These are phyloP conservation scores for Typhlichthys eigenmanni DNA, from an alignment of 2,797 vertebrate species.

Conservation along the genomic window DNA sequence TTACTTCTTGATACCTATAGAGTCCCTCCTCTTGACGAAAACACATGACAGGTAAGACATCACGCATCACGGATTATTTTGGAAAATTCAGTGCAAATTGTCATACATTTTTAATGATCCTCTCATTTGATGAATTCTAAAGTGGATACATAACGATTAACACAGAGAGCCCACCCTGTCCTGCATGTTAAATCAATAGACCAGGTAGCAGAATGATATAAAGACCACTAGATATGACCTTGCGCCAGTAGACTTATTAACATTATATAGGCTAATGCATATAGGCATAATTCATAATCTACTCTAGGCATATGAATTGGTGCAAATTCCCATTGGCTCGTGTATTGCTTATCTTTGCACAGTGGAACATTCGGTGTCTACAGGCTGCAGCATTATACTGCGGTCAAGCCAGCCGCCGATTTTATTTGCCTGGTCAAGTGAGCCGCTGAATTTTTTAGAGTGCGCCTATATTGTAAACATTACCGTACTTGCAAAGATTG, in stretches of 20 bases:
- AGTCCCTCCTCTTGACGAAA: slow-evolving; percentile 2
- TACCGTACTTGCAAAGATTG: too few relatives aligned
- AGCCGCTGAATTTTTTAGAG: too few relatives aligned
- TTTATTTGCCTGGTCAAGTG: too few relatives aligned
- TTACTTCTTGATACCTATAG: slow-evolving; percentile 41
- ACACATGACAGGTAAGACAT: background rate
- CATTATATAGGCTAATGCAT: too few relatives aligned
- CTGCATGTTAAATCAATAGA: too few relatives aligned
- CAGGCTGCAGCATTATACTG: slow-evolving; percentile 51
- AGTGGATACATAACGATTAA: background rate
- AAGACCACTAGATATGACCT: too few relatives aligned
- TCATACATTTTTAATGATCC: background rate
- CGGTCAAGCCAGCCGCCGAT: too few relatives aligned
- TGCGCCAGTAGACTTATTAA: too few relatives aligned
- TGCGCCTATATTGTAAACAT: too few relatives aligned
- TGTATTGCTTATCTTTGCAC: slow-evolving; percentile 56
- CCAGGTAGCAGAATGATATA: too few relatives aligned
- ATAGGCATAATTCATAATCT: background rate
- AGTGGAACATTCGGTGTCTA: slow-evolving; percentile 36
- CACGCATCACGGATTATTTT: background rate
- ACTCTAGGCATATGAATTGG: slow-evolving; percentile 9
- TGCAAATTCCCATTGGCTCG: slow-evolving; percentile 38
- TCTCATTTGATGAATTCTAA: slow-evolving; percentile 1
- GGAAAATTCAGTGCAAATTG: background rate
- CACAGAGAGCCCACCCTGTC: too few relatives aligned